These are phyloP conservation scores for Graptemys geographica DNA, from an alignment of 2,797 vertebrate species.

Conservation along the genomic window DNA sequence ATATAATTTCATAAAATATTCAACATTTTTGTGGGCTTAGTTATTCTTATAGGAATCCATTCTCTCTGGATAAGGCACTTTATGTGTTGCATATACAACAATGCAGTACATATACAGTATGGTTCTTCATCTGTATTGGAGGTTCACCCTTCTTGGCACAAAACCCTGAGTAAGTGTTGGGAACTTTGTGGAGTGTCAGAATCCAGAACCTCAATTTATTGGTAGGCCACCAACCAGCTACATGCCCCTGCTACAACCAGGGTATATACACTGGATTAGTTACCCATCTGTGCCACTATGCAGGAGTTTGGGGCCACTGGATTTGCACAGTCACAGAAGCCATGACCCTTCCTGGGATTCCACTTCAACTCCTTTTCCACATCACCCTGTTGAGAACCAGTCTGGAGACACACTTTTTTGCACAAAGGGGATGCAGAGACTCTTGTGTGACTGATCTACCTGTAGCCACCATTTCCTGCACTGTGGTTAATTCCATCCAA, in stretches of 20 bases:
- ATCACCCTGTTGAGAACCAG: not conserved
- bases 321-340: not conserved
- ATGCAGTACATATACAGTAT: slow-evolving; percentile 38
- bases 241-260: not conserved
- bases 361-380: not conserved
- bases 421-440: not conserved
- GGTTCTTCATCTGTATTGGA: slow-evolving; percentile 23
- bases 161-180: not conserved
- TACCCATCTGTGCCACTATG: not conserved
- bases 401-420: not conserved
- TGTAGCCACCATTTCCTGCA: not conserved
- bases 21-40: slow-evolving; percentile 56
- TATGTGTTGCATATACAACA: slow-evolving; percentile 60
- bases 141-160: slow-evolving; percentile 8
- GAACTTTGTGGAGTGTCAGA: not conserved
- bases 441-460: not conserved
- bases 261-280: not conserved
- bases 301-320: not conserved
- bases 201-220: slow-evolving; percentile 38
- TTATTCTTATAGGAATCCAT: slow-evolving; percentile 67
- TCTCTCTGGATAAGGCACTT: slow-evolving; percentile 49
- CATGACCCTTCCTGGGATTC: not conserved
- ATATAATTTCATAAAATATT: slow-evolving; percentile 74
- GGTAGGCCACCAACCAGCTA: not conserved
- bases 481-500: not conserved